phyloP scores from a whole-genome alignment of 92 coral and sea anemone species.

The Umimayanthus kanabou region DNA sequence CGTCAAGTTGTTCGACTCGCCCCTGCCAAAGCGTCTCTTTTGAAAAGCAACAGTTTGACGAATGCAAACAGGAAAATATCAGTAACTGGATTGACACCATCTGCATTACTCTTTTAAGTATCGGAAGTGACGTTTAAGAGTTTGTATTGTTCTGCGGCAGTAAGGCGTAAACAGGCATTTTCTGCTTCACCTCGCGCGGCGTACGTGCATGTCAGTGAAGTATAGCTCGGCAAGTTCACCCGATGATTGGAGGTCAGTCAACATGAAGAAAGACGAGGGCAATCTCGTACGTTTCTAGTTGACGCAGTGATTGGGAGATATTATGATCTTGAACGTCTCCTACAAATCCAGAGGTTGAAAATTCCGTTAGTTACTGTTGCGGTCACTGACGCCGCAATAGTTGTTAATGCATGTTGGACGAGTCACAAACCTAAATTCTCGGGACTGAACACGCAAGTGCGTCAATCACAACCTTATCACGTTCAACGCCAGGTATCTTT shows the following conservation, averaged over 20 bases:
- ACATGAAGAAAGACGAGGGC: constrained; percentile 27
- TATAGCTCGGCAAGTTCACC: constrained; percentile 8
- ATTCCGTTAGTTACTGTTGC: background rate
- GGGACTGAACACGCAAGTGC: background rate
- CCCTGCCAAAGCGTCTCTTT: background rate
- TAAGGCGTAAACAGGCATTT: background rate
- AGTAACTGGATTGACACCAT: background rate
- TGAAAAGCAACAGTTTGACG: constrained; percentile 2
- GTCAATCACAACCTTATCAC: background rate
- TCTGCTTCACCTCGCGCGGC: background rate
- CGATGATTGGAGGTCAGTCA: constrained; percentile 8
- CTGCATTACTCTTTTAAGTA: background rate
- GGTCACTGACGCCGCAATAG: background rate
- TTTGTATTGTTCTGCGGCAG: background rate
- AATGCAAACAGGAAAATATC: background rate
- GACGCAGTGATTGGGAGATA: background rate
- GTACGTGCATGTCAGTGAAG: constrained; percentile 15
- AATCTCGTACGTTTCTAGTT: background rate
- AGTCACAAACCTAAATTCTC: no score
- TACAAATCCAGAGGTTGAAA: background rate
- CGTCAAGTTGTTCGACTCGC: background rate
- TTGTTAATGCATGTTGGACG: background rate
- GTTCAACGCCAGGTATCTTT: background rate
- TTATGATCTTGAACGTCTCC: background rate
- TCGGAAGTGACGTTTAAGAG: constrained; percentile 41